Conservation (phyloP, 1,140 invertebrate genomes). For the Drosophila kohkoa region DNA sequence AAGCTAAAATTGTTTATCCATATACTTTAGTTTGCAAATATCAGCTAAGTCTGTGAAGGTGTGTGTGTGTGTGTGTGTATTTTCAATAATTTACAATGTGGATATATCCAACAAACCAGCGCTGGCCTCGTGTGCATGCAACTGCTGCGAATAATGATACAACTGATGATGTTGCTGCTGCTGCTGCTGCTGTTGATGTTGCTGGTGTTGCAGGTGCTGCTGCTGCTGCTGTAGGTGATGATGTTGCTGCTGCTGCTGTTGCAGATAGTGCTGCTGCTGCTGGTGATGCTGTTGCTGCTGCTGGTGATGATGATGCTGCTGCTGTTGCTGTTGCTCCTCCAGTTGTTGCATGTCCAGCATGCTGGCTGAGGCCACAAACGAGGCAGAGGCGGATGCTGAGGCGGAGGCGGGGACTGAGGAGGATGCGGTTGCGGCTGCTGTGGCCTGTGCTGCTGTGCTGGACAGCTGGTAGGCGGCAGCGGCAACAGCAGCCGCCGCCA, state of each 20-base stretch:
- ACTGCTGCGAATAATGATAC: conserved; percentile 63
- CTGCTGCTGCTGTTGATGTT: conserved; percentile 39
- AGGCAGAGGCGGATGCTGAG: conserved; percentile 33
- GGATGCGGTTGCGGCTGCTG: conserved; percentile 22
- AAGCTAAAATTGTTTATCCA: conserved; percentile 68
- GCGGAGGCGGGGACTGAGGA: conserved; percentile 18
- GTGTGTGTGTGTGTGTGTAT: conserved; percentile 59
- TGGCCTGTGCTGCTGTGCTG: conserved; percentile 13
- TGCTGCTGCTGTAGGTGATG: conserved; percentile 31
- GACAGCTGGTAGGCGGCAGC: conserved; percentile 68
- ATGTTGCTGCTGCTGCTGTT: conserved; percentile 49
- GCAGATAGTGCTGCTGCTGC: conserved; percentile 56
- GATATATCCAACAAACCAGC: conserved; percentile 82
- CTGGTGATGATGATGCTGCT: conserved; percentile 57
- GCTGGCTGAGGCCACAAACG: conserved; percentile 65
- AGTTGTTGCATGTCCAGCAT: conserved; percentile 77
- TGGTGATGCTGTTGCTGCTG: conserved; percentile 52
- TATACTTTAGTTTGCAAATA: conserved; percentile 39
- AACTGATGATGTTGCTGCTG: conserved; percentile 59
- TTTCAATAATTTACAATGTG: conserved; percentile 84
- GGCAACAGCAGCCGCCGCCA: conserved; percentile 59
- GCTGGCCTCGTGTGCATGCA: conserved; percentile 57
- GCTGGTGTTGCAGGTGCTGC: conserved; percentile 44
- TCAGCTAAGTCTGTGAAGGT: conserved; percentile 36
- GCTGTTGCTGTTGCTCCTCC: conserved; percentile 60